A percentile compares a stretch with the other conserved stretches of the same genome.
Evolutionary conservation across 2,797 vertebrate species (phyloP).

Genomic region (Myotis findleyi): DNA sequence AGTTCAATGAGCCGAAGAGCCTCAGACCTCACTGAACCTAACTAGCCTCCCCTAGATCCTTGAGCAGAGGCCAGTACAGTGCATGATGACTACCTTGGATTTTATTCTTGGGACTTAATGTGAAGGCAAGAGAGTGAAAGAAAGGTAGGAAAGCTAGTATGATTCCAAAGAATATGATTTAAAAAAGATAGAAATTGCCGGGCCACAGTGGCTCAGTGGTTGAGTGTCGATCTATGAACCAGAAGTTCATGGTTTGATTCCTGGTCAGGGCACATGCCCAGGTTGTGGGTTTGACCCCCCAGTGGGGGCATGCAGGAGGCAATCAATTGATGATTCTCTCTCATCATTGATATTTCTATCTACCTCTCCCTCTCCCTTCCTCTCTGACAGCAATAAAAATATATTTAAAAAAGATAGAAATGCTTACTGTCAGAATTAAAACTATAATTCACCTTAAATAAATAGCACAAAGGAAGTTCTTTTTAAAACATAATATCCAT

Average conservation of each 20-base stretch:
- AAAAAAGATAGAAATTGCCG: not conserved
- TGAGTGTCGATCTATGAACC: too few relatives aligned
- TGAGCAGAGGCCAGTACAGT: not conserved
- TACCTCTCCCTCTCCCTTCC: too few relatives aligned
- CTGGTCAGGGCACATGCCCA: too few relatives aligned
- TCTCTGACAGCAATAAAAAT: not conserved
- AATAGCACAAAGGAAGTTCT: constrained; percentile 71
- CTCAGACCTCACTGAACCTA: not conserved
- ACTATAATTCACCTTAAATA: constrained; percentile 62
- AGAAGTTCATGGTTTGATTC: too few relatives aligned
- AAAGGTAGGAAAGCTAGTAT: constrained; percentile 36
- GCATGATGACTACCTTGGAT: not conserved
- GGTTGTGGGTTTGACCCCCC: too few relatives aligned
- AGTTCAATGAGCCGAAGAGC: constrained; percentile 38
- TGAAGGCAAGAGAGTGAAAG: constrained; percentile 55
- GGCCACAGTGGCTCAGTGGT: too few relatives aligned
- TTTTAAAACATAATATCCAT: constrained; percentile 81
- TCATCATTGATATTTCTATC: too few relatives aligned
- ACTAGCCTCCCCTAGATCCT: not conserved
- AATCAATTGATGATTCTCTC: too few relatives aligned
- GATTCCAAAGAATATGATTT: constrained; percentile 46
- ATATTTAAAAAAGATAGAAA: constrained; percentile 39
- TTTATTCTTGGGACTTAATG: constrained; percentile 56
- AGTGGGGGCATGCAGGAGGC: too few relatives aligned
- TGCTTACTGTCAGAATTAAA: constrained; percentile 64